Percentiles rank a stretch among this genome's conserved stretches.
Evolutionary conservation across 2,797 vertebrate species (phyloP).

Genomic region (Acipenser ruthenus): DNA sequence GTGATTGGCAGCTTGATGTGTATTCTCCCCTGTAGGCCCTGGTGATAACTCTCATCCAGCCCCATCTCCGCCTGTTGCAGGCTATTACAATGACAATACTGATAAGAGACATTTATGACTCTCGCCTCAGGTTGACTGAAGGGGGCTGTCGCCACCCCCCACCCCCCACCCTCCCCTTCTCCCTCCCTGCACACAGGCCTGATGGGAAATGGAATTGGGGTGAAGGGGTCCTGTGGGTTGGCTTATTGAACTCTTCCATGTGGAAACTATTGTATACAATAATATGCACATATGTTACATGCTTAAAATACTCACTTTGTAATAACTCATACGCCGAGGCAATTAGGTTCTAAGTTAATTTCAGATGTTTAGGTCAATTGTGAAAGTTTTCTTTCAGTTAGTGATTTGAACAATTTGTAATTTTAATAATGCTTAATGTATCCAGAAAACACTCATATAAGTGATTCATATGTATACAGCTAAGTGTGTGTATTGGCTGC

Average conservation of each 20-base stretch:
- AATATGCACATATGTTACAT: too few relatives aligned
- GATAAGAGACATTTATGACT: slow-evolving; percentile 83
- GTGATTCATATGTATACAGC: too few relatives aligned
- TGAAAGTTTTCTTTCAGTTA: too few relatives aligned
- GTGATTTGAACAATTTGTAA: too few relatives aligned
- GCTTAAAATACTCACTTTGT: too few relatives aligned
- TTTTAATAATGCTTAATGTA: too few relatives aligned
- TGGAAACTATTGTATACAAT: slow-evolving; percentile 25
- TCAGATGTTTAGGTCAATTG: too few relatives aligned
- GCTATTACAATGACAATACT: slow-evolving; percentile 74
- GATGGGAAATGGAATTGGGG: slow-evolving; percentile 32
- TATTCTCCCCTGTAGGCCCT: slow-evolving; percentile 61
- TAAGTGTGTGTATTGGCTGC: too few relatives aligned
- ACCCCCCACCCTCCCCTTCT: not conserved
- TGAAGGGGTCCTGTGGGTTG: slow-evolving; percentile 31
- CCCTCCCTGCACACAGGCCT: slow-evolving; percentile 45
- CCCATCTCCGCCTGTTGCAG: slow-evolving; percentile 58
- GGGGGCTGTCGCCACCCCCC: slow-evolving; percentile 44
- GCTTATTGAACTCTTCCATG: slow-evolving; percentile 32
- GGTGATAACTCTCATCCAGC: slow-evolving; percentile 63
- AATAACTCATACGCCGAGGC: too few relatives aligned
- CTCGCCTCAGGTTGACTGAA: slow-evolving; percentile 55
- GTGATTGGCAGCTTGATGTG: slow-evolving; percentile 77
- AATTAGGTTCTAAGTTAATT: too few relatives aligned
- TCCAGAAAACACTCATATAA: too few relatives aligned